Evolutionary conservation across 1,140 invertebrate species (phyloP).

Genomic region (Thaumatotibia leucotreta): DNA sequence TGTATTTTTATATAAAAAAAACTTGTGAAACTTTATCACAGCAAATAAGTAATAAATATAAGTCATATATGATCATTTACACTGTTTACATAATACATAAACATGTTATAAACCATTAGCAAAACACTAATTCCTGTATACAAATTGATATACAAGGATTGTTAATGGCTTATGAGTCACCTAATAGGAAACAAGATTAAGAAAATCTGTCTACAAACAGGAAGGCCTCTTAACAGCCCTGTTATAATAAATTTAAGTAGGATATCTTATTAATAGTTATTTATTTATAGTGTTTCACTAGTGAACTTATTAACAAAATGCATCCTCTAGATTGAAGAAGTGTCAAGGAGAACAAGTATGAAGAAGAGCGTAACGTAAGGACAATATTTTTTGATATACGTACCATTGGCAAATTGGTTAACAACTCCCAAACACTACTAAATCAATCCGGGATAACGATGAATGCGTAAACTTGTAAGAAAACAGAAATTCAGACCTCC

Average conservation of each 20-base stretch:
- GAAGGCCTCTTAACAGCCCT: neutral
- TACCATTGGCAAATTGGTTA: neutral
- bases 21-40: too few relatives aligned
- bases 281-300: neutral
- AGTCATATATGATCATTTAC: too few relatives aligned
- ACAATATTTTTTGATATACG: neutral
- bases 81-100: too few relatives aligned
- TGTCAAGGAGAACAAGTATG: conserved; percentile 6
- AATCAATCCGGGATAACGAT: neutral
- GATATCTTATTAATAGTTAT: neutral
- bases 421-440: neutral
- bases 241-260: neutral
- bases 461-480: neutral
- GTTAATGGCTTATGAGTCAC: conserved; percentile 5
- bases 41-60: too few relatives aligned
- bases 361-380: neutral
- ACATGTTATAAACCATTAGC: neutral
- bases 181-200: neutral
- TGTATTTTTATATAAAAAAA: too few relatives aligned
- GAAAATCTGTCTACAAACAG: neutral
- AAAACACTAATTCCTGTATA: neutral
- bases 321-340: neutral
- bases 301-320: neutral
- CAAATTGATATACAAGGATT: neutral
- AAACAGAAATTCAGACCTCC: neutral